phyloP scores from a whole-genome alignment of 2,888 invertebrate species.

The Scelioninae gen. 2 region DNA sequence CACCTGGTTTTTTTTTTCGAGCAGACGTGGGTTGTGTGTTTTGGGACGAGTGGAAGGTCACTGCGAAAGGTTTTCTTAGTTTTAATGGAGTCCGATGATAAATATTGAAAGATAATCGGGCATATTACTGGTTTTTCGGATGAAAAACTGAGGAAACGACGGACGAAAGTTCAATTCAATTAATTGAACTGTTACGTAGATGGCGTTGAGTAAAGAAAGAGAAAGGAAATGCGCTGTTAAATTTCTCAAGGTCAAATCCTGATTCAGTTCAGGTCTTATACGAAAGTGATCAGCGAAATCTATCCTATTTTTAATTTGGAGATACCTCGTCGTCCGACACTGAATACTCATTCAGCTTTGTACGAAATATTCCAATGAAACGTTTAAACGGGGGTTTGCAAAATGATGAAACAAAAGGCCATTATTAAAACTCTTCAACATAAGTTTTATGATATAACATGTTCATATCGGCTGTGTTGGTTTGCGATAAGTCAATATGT shows the following conservation, averaged over 20 bases:
- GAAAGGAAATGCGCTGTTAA: too few relatives aligned
- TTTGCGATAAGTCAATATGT: slow-evolving; percentile 54
- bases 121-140: slow-evolving; percentile 10
- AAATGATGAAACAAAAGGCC: slow-evolving; percentile 29
- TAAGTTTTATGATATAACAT: slow-evolving; percentile 45
- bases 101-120: slow-evolving; percentile 37
- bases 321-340: slow-evolving; percentile 15
- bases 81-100: slow-evolving; percentile 32
- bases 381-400: slow-evolving; percentile 1
- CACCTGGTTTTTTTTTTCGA: slow-evolving; percentile 26
- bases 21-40: slow-evolving; percentile 19
- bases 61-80: not conserved
- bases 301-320: too few relatives aligned
- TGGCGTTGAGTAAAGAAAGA: not conserved
- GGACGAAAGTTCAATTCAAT: too few relatives aligned
- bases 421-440: slow-evolving; percentile 18
- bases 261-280: too few relatives aligned
- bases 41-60: slow-evolving; percentile 20
- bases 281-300: too few relatives aligned
- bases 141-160: slow-evolving; percentile 16
- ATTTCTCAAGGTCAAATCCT: slow-evolving; percentile 23
- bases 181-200: slow-evolving; percentile 28
- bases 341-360: slow-evolving; percentile 27
- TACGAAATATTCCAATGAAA: slow-evolving; percentile 44
- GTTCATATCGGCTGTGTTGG: slow-evolving; percentile 35